Percentiles rank a stretch among this genome's conserved stretches.
Conservation (phyloP, 1,140 invertebrate species). For the Metaphire vulgaris region DNA sequence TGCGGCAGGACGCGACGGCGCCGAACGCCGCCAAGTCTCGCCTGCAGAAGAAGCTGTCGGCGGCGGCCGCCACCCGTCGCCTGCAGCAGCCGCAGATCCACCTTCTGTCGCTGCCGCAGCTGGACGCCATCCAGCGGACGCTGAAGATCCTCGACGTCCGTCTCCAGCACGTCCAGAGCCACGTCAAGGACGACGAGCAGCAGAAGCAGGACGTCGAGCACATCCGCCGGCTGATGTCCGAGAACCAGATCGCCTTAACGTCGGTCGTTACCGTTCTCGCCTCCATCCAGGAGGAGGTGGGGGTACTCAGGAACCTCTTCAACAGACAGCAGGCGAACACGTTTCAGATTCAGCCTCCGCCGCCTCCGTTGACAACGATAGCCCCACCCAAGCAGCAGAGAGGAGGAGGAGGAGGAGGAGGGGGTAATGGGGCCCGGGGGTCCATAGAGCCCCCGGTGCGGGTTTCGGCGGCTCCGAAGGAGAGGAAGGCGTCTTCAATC, state of each 20-base stretch:
- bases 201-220: slow-evolving; percentile 50
- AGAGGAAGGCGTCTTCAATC: background rate
- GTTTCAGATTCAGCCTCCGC: slow-evolving; percentile 8
- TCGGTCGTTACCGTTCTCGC: slow-evolving; percentile 48
- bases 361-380: too few relatives aligned
- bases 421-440: too few relatives aligned
- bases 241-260: slow-evolving; percentile 50
- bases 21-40: too few relatives aligned
- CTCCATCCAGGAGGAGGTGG: slow-evolving; percentile 40
- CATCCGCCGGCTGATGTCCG: slow-evolving; percentile 46
- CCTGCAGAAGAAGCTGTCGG: too few relatives aligned
- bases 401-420: too few relatives aligned
- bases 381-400: too few relatives aligned
- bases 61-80: too few relatives aligned
- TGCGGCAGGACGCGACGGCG: too few relatives aligned
- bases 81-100: slow-evolving; percentile 40
- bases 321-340: slow-evolving; percentile 16
- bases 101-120: slow-evolving; percentile 47
- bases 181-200: slow-evolving; percentile 44
- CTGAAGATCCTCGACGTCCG: slow-evolving; percentile 50
- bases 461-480: background rate
- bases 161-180: slow-evolving; percentile 49
- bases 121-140: slow-evolving; percentile 49
- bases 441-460: too few relatives aligned
- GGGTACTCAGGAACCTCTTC: slow-evolving; percentile 3